Percentiles rank a stretch among this genome's conserved stretches.
These are phyloP conservation scores for Hesperia comma DNA, from an alignment of 2,888 invertebrate genomes.

Conservation along the genomic window DNA sequence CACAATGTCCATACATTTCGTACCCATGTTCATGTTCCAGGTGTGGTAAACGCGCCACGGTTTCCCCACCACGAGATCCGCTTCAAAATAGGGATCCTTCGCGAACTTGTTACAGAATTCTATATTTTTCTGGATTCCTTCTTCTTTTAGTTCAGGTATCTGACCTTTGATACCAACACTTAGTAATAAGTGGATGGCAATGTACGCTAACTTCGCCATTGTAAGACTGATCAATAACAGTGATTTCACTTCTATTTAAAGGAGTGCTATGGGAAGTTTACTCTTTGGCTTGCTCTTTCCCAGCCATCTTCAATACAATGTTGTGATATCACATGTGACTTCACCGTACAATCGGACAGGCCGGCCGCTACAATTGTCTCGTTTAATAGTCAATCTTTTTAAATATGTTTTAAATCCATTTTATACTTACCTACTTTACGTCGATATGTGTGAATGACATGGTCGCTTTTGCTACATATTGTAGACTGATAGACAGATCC, in stretches of 20 bases:
- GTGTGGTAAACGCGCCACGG: conserved; percentile 68
- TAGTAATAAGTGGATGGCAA: background rate
- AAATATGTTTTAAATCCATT: too few relatives aligned
- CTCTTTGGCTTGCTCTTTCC: background rate
- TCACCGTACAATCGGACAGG: background rate
- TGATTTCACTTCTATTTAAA: conserved; percentile 9
- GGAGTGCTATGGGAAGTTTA: conserved; percentile 12
- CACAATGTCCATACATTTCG: conserved; percentile 61
- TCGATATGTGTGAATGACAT: too few relatives aligned
- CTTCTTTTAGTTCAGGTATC: background rate
- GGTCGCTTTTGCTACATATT: too few relatives aligned
- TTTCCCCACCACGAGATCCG: conserved; percentile 57
- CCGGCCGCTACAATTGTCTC: too few relatives aligned
- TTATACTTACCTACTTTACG: too few relatives aligned
- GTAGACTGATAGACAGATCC: too few relatives aligned
- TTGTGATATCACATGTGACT: conserved; percentile 8
- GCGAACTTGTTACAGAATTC: conserved; percentile 53
- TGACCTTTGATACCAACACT: background rate
- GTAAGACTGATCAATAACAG: background rate
- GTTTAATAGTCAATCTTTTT: too few relatives aligned
- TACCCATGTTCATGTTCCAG: conserved; percentile 62
- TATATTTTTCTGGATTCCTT: conserved; percentile 38
- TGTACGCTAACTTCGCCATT: conserved; percentile 13
- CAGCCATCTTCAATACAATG: conserved; percentile 4
- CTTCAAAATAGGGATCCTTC: conserved; percentile 61